phyloP scores from a whole-genome alignment of 2,797 vertebrate species.

The Anguilla marmorata region DNA sequence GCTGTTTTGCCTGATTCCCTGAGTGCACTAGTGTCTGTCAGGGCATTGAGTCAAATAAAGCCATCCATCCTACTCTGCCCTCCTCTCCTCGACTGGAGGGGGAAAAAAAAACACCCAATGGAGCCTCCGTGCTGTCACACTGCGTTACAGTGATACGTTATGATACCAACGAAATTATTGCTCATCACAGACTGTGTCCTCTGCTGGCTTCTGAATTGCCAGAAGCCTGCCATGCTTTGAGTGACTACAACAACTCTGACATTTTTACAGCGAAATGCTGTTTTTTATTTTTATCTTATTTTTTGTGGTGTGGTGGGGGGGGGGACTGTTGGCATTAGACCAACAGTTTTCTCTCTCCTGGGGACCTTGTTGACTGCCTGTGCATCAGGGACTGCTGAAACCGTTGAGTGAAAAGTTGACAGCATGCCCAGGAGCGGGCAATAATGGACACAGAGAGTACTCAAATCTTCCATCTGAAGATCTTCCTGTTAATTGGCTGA shows the following conservation, averaged over 20 bases:
- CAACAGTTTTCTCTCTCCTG: neutral
- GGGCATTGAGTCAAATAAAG: conserved; percentile 5
- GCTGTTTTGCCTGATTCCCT: neutral
- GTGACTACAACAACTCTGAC: neutral
- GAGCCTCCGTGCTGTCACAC: neutral
- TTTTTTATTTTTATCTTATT: neutral
- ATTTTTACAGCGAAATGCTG: neutral
- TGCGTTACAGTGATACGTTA: conserved; percentile 12
- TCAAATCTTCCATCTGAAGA: neutral
- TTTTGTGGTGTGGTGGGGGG: neutral
- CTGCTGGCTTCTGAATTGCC: neutral
- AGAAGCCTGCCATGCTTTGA: conserved; percentile 10
- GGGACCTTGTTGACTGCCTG: neutral
- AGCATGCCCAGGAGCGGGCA: neutral
- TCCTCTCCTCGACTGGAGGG: neutral
- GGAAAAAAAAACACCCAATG: neutral
- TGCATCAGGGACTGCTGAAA: neutral
- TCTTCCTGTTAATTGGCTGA: neutral
- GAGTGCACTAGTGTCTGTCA: neutral
- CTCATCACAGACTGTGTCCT: conserved; percentile 19
- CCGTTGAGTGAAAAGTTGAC: neutral
- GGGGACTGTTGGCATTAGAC: neutral
- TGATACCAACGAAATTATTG: conserved; percentile 16
- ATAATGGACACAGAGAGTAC: neutral
- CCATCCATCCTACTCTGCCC: neutral